phyloP scores from a whole-genome alignment of 2,113 vertebrate genomes.

The Oncorhynchus keta region DNA sequence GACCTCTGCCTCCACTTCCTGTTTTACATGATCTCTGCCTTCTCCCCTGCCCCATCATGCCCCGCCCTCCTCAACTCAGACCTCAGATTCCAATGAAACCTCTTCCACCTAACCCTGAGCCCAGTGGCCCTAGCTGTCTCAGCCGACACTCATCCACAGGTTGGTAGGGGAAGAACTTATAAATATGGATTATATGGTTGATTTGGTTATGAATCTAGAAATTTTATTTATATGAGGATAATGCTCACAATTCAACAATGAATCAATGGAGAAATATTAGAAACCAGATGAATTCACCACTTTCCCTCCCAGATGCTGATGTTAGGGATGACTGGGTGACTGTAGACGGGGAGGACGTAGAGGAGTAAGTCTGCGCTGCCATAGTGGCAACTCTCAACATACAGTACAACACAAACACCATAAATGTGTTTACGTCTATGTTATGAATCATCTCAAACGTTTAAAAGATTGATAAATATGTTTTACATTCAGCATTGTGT shows the following conservation, averaged over 20 bases:
- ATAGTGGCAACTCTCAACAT: not conserved
- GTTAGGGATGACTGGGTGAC: not conserved
- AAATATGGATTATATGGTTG: not conserved
- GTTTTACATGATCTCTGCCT: not conserved
- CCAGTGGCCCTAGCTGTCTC: not conserved
- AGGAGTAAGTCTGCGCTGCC: not conserved
- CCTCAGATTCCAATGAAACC: not conserved
- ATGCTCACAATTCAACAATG: not conserved
- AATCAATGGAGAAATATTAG: not conserved
- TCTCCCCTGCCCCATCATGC: not conserved
- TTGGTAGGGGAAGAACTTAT: not conserved
- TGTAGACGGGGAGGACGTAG: not conserved
- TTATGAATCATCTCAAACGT: not conserved
- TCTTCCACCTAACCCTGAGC: not conserved
- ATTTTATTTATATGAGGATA: too few relatives aligned
- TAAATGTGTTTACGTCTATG: not conserved
- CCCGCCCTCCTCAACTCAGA: not conserved
- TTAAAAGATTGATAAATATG: not conserved
- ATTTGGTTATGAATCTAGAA: too few relatives aligned
- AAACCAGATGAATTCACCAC: not conserved
- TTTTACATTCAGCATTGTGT: not conserved
- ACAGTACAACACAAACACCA: not conserved
- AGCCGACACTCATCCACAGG: not conserved
- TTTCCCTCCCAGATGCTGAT: constrained; percentile 3
- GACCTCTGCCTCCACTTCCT: not conserved